These are phyloP conservation scores for Drosophila paulistorum DNA, from an alignment of 1,140 invertebrate species.

Conservation along the genomic window DNA sequence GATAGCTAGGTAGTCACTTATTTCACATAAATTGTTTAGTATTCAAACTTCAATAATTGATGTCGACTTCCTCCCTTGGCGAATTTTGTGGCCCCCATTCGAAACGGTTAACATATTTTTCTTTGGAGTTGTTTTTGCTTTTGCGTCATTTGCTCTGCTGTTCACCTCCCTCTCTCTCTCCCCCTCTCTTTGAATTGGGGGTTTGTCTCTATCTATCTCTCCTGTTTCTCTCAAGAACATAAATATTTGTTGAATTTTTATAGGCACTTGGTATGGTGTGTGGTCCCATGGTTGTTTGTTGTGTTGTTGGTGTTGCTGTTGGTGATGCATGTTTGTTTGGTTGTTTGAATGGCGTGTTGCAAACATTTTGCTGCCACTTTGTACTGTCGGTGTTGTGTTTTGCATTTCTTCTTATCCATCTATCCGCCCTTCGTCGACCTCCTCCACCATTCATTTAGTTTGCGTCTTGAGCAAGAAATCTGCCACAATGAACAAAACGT, in stretches of 20 bases:
- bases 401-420: too few species aligned
- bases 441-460: background rate
- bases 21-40: background rate
- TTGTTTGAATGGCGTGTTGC: slow-evolving; percentile 46
- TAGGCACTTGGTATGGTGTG: slow-evolving; percentile 39
- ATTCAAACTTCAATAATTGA: background rate
- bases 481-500: slow-evolving; percentile 57
- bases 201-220: slow-evolving; percentile 6
- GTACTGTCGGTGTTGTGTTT: slow-evolving; percentile 21
- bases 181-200: slow-evolving; percentile 5
- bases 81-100: background rate
- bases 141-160: background rate
- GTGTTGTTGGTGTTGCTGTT: background rate
- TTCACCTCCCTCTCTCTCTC: background rate
- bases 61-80: background rate
- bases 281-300: slow-evolving; percentile 36
- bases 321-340: slow-evolving; percentile 23
- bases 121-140: background rate
- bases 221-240: slow-evolving; percentile 2
- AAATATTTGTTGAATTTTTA: slow-evolving; percentile 47
- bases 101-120: background rate
- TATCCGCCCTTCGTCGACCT: too few species aligned
- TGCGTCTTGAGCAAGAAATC: slow-evolving; percentile 55
- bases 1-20: background rate
- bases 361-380: slow-evolving; percentile 58